Evolutionary conservation across 2,113 vertebrate species (phyloP).

Genomic region (Nanorana parkeri): DNA sequence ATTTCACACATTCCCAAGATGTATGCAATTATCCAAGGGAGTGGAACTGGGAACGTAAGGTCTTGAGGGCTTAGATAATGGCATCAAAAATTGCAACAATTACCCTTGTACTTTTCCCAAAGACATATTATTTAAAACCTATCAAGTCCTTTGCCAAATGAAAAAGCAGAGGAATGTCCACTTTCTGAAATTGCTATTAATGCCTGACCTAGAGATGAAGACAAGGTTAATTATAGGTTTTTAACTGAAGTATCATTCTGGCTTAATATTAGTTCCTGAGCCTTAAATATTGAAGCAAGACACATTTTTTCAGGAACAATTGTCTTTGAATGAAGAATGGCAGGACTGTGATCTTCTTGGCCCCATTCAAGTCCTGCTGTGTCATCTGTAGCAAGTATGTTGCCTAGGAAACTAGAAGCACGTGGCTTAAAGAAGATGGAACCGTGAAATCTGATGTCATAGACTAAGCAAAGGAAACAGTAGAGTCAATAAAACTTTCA

Average conservation of each 20-base stretch:
- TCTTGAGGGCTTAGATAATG: constrained; percentile 78
- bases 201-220: constrained; percentile 75
- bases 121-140: constrained; percentile 80
- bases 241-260: constrained; percentile 81
- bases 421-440: constrained; percentile 64
- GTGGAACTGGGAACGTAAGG: constrained; percentile 70
- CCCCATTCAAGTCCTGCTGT: constrained; percentile 75
- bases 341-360: constrained; percentile 86
- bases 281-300: constrained; percentile 82
- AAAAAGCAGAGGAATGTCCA: constrained; percentile 82
- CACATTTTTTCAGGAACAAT: constrained; percentile 84
- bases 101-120: constrained; percentile 78
- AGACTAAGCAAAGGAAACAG: constrained; percentile 65
- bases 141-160: constrained; percentile 71
- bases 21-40: constrained; percentile 76
- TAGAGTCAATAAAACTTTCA: neutral
- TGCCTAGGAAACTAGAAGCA: constrained; percentile 78
- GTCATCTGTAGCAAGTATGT: constrained; percentile 79
- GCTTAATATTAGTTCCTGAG: constrained; percentile 78
- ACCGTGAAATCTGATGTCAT: constrained; percentile 81
- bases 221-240: constrained; percentile 84
- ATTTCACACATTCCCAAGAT: constrained; percentile 75
- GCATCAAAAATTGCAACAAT: constrained; percentile 90
- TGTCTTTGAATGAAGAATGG: constrained; percentile 89
- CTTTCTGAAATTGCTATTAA: constrained; percentile 84